Conservation (phyloP, 2,888 invertebrate species). For the Hydropsyche betteni region DNA sequence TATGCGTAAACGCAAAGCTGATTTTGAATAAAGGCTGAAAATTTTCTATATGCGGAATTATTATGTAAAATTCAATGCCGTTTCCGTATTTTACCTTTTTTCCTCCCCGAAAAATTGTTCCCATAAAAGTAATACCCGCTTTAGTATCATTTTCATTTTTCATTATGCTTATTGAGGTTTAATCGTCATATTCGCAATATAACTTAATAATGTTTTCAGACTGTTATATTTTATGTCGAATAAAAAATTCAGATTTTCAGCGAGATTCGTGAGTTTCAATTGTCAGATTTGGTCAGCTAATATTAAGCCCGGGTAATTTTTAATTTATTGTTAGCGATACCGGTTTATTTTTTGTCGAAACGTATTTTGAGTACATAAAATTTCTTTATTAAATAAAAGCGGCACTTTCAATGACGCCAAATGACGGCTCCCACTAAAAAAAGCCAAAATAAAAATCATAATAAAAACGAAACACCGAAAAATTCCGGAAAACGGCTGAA, state of each 20-base stretch:
- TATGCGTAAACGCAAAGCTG: constrained; percentile 11
- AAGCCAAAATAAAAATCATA: background rate
- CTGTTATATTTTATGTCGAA: constrained; percentile 12
- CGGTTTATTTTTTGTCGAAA: constrained; percentile 6
- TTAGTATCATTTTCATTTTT: constrained; percentile 27
- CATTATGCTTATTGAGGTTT: constrained; percentile 28
- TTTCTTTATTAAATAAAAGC: background rate
- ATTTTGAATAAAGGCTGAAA: background rate
- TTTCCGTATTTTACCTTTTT: constrained; percentile 24
- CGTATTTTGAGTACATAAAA: constrained; percentile 2
- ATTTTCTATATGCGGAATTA: constrained; percentile 2
- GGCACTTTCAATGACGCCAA: background rate
- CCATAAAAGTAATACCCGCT: constrained; percentile 19
- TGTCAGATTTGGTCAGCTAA: background rate
- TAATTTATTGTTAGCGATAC: background rate
- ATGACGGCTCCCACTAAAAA: background rate
- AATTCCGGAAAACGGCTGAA: constrained; percentile 1
- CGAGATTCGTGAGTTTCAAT: constrained; percentile 15
- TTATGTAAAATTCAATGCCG: constrained; percentile 14
- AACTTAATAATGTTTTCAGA: constrained; percentile 26
- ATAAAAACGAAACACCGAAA: background rate
- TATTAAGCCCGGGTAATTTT: constrained; percentile 4
- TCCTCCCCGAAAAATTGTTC: background rate
- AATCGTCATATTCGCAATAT: constrained; percentile 18
- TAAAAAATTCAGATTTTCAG: constrained; percentile 11